Evolutionary conservation across 2,797 vertebrate genomes (phyloP), one percentile per base, ranked within the genome.

Genomic region (Gallinago nigripennis): DNA sequence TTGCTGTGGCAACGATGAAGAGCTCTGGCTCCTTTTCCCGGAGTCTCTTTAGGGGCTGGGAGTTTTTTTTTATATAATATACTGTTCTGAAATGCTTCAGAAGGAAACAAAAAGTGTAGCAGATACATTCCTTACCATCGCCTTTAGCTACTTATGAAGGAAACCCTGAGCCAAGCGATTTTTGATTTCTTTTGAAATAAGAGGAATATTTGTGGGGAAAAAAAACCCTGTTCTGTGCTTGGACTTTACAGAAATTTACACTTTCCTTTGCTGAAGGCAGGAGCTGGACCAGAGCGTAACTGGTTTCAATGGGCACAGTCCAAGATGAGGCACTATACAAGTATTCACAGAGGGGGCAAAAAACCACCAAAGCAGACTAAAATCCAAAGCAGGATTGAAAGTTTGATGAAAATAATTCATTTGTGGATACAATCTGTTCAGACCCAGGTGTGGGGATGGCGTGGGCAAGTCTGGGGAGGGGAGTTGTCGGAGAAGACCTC

Each of bases 371-470:
- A 69, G 56, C 78, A 58, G 71, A 30, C 28, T 43, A 20, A 25
- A 48, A 48, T 4, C 6, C 46, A 48, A 23, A 48, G 46, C 46
- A 24, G 46, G 23, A 48, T 48, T 48, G 23, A 48, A 48, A 48
- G 46, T 19, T 1, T 35, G 45, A 24, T 82, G 41, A 16, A 70
- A 68, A 17, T 14, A 45, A 16, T 31, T 61, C 11, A 21, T 20
- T 33, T 30, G 25, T 51, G 43, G 8, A 2, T 16, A 12, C 0
- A 6, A 33, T 17, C 41, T 16, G 0, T 31, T 50, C n/a, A 25
- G 35, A 16, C 21, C 24, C 17, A 50, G 35, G 8, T 23, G 30
- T 25, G 28, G 31, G 50, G 35, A 2, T 24, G 66, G 23, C 12
- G 2, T 24, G 27, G 23, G 63, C 12, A 33, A 4, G 39, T 11